Conservation (phyloP, 2,797 vertebrate genomes). For the Champsocephalus gunnari region DNA sequence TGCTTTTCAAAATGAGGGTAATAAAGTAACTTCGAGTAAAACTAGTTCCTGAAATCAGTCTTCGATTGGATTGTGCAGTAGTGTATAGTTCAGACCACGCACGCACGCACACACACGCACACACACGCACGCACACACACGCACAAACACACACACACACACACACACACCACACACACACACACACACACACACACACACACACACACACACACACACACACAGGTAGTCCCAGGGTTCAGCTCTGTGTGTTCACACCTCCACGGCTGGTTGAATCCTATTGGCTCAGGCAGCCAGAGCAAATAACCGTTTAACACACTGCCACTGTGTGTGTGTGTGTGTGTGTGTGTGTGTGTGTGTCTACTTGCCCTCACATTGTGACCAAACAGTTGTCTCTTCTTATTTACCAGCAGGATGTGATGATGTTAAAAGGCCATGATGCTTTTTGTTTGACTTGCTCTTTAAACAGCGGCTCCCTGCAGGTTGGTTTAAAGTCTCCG, state of each 20-base stretch:
- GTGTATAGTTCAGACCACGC: not conserved
- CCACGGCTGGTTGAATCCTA: constrained; percentile 78
- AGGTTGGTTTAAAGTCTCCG: too few relatives aligned
- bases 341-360: constrained; percentile 10
- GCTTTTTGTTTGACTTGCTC: constrained; percentile 52
- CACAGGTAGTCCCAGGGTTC: constrained; percentile 68
- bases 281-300: constrained; percentile 79
- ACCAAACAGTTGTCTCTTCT: constrained; percentile 69
- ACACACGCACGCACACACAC: not conserved
- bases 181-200: not conserved
- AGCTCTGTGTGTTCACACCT: constrained; percentile 71
- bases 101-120: constrained; percentile 21
- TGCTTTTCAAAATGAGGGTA: not conserved
- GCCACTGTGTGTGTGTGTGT: not conserved
- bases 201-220: constrained; percentile 3
- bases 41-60: too few relatives aligned
- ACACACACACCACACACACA: not conserved
- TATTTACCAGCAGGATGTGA: constrained; percentile 60
- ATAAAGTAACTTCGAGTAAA: too few relatives aligned
- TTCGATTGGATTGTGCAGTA: not conserved
- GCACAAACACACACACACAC: too few relatives aligned
- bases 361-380: constrained; percentile 39
- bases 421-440: constrained; percentile 63
- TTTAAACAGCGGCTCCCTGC: constrained; percentile 26
- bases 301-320: constrained; percentile 77